Evolutionary conservation across 2,888 invertebrate genomes (phyloP).

Genomic region (Ecliptopera silaceata): DNA sequence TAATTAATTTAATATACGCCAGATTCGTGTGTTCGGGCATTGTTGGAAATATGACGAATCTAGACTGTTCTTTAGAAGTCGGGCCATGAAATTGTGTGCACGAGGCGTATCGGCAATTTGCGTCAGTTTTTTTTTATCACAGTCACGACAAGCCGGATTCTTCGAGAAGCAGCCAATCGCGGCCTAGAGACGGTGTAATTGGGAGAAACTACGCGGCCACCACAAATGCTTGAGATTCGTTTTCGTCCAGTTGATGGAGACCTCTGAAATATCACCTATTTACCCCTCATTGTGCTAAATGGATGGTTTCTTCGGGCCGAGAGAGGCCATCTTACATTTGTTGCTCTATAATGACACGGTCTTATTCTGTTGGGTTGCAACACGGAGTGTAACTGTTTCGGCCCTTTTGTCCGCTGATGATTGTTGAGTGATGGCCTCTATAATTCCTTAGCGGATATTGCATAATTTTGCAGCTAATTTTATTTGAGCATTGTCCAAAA

Average conservation of each 20-base stretch:
- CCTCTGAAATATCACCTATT: slow-evolving; percentile 53
- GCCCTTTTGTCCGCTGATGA: slow-evolving; percentile 72
- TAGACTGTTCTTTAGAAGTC: slow-evolving; percentile 70
- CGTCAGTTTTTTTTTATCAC: slow-evolving; percentile 79
- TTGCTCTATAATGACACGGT: slow-evolving; percentile 67
- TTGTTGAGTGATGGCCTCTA: slow-evolving; percentile 64
- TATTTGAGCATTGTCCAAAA: slow-evolving; percentile 36
- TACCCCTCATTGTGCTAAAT: slow-evolving; percentile 36
- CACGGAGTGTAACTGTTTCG: slow-evolving; percentile 65
- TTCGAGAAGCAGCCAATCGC: slow-evolving; percentile 73
- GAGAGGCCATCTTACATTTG: slow-evolving; percentile 55
- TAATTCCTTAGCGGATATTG: slow-evolving; percentile 55
- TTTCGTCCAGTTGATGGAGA: slow-evolving; percentile 57
- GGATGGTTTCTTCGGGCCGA: slow-evolving; percentile 38
- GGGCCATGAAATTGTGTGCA: slow-evolving; percentile 81
- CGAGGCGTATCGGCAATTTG: slow-evolving; percentile 82
- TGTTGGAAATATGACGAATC: slow-evolving; percentile 77
- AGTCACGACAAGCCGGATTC: slow-evolving; percentile 81
- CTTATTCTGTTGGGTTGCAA: slow-evolving; percentile 57
- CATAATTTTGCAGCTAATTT: slow-evolving; percentile 56
- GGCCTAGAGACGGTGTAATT: slow-evolving; percentile 79
- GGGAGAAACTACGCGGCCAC: slow-evolving; percentile 78
- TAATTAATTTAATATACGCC: slow-evolving; percentile 60
- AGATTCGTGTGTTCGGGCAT: slow-evolving; percentile 50
- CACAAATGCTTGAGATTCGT: slow-evolving; percentile 74